Evolutionary conservation across 2,797 vertebrate genomes (phyloP).

Genomic region (Botia almorhae): DNA sequence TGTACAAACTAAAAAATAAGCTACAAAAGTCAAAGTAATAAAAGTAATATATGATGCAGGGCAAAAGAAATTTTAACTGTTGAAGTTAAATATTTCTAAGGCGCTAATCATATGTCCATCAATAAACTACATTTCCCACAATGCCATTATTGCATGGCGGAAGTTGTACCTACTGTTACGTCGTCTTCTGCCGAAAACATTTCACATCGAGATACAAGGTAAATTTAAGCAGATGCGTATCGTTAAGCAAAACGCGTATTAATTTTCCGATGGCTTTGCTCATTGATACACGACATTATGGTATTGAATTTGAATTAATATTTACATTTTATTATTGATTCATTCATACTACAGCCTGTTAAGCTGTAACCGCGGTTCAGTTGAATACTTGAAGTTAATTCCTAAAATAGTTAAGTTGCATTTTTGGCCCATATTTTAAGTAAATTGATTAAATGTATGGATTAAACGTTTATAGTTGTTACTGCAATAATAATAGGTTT

Average conservation of each 20-base stretch:
- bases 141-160: neutral
- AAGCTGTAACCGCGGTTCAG: neutral
- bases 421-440: neutral
- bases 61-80: no score
- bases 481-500: neutral
- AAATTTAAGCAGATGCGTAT: neutral
- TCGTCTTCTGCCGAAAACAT: neutral
- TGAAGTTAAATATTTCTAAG: no score
- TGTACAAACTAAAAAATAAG: no score
- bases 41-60: no score
- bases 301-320: neutral
- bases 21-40: no score
- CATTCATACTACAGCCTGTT: neutral
- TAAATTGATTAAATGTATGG: neutral
- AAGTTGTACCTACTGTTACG: neutral
- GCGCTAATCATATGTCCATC: no score
- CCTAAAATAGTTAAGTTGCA: neutral
- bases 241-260: neutral
- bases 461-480: neutral
- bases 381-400: neutral
- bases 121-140: slow-evolving; percentile 30
- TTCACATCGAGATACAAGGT: slow-evolving; percentile 10
- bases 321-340: neutral
- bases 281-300: neutral
- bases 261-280: neutral